These are phyloP conservation scores for Molossus molossus DNA, from an alignment of 2,797 vertebrate species.

Conservation along the genomic window DNA sequence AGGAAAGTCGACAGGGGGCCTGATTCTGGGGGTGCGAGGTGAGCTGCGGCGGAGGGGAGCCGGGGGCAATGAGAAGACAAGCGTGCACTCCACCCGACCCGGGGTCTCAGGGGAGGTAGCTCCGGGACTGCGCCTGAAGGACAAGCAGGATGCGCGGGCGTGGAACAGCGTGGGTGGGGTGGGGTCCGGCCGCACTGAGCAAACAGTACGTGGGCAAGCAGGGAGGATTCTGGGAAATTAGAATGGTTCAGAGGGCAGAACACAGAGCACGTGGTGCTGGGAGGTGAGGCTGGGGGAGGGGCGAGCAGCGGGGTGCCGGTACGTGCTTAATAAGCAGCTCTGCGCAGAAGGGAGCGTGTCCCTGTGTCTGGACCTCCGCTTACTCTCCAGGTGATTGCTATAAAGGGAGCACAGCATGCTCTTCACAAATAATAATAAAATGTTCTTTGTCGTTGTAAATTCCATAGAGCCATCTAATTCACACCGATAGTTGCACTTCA, in stretches of 20 bases:
- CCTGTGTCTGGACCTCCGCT: fast-evolving
- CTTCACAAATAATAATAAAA: not conserved
- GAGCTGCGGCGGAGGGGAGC: not conserved
- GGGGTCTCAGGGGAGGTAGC: not conserved
- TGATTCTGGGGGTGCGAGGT: fast-evolving
- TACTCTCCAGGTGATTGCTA: not conserved
- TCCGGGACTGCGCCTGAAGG: not conserved
- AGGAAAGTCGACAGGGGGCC: not conserved
- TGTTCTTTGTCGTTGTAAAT: not conserved
- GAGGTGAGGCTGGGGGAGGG: fast-evolving
- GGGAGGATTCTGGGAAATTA: not conserved
- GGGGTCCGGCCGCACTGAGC: not conserved
- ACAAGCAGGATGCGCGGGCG: not conserved
- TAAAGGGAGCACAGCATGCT: fast-evolving
- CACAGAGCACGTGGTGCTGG: fast-evolving
- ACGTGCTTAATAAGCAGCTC: not conserved
- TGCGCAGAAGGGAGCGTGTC: not conserved
- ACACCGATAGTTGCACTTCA: fast-evolving
- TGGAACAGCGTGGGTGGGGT: fast-evolving
- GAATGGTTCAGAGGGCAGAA: not conserved
- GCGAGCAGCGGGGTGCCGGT: fast-evolving
- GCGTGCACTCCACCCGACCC: fast-evolving
- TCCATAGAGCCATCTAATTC: fast-evolving
- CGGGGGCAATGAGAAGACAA: not conserved
- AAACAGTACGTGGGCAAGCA: not conserved